Conservation (phyloP, 2,797 vertebrate genomes). For the Hafferia zeledoni region DNA sequence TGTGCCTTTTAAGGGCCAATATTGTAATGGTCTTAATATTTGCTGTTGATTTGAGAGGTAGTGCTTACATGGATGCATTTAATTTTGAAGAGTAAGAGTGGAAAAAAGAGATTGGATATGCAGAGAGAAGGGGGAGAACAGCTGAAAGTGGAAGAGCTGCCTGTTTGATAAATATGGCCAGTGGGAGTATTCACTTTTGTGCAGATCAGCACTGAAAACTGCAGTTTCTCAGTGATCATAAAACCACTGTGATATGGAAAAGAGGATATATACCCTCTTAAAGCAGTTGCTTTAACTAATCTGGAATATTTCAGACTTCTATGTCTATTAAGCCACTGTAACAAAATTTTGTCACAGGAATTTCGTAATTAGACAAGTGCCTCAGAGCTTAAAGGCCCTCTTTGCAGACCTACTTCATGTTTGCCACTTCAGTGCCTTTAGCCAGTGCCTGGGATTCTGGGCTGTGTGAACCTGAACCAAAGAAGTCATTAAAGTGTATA, state of each 20-base stretch:
- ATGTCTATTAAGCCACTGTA: neutral
- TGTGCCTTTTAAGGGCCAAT: conserved; percentile 7
- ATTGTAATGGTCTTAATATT: neutral
- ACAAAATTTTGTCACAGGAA: neutral
- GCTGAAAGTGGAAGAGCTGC: neutral
- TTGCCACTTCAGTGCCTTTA: neutral
- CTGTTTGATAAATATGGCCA: neutral
- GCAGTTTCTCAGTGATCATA: neutral
- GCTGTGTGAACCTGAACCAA: neutral
- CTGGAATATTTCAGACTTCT: neutral
- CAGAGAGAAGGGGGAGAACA: neutral
- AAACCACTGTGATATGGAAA: neutral
- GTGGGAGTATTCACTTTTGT: neutral
- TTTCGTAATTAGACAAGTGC: neutral
- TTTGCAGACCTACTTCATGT: neutral
- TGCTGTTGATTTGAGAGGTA: neutral
- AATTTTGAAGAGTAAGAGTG: neutral
- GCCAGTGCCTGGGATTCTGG: neutral
- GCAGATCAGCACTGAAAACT: neutral
- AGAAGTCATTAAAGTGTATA: neutral
- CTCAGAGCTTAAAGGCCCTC: neutral
- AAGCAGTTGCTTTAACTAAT: neutral
- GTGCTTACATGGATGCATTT: neutral
- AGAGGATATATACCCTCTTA: neutral
- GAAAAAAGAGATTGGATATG: neutral